Base-by-base conservation (phyloP, 2,113 vertebrate species). In the Cyprinus carpio region DNA sequence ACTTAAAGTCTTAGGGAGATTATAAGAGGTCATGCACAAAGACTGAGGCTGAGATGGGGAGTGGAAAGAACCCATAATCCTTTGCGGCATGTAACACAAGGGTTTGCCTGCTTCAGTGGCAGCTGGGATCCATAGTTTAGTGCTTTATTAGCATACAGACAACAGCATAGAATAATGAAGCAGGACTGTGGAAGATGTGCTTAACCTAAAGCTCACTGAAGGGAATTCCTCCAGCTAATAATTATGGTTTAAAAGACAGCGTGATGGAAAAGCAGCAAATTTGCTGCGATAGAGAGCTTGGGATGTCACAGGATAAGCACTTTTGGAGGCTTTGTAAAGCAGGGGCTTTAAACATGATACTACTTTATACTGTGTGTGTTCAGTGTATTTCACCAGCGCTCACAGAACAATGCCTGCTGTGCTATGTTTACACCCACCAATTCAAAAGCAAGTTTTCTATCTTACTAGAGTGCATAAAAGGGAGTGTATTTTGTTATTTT, bases 1-100 rank as follows among this genome's bases (percentile, higher is more conserved):
- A 69, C 90, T 90, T 90, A 89, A 84, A 88, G 87, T 76, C 85
- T 86, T 91, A 89, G 60, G 23, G 84, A 89, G 91, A 91, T 92
- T 91, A 92, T 65, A 89, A 23, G 31, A 85, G 84, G 85, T 87
- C 85, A 85, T 20, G 62, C 75, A 87, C 83, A 88, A 87, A 84
- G 74, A 82, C 49, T 65, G 29, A 78, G 69, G 85, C 67, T 76
- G 85, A 77, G 51, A 31, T n/a, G 8, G 64, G 58, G 60, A 67
- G 85, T 29, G 74, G 81, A 83, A 83, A 23, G 9, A 83, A 46
- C 49, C 75, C 67, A 71, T 84, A 82, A 84, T 86, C 67, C 78
- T 64, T 62, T 65, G 75, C 60, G 12, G 40, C 7, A 3, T 76
- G 49, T 46, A 83, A 56, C 75, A 85, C 64, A 74, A 77, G 51